Conservation (phyloP, 2,888 invertebrate genomes). For the Temnothorax rugatulus region DNA sequence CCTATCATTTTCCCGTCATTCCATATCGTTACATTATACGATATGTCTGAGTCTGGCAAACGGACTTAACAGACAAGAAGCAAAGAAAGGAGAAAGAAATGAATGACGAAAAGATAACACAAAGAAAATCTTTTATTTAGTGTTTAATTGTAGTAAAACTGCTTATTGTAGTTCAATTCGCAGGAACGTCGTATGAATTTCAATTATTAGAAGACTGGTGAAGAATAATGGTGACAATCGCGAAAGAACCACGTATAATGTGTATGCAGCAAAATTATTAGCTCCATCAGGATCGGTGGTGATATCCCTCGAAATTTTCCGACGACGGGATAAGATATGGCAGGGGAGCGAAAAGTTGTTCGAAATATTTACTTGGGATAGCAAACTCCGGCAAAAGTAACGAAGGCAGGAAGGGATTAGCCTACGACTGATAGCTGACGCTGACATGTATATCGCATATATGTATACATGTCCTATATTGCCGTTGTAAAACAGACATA, state of each 20-base stretch:
- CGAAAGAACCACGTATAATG: not conserved
- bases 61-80: not conserved
- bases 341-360: not conserved
- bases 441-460: not conserved
- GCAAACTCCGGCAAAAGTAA: constrained; percentile 32
- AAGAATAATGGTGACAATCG: not conserved
- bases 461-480: not conserved
- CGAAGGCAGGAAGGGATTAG: constrained; percentile 19
- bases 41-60: not conserved
- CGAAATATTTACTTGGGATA: constrained; percentile 37
- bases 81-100: not conserved
- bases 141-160: constrained; percentile 10
- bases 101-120: not conserved
- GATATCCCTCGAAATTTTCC: not conserved
- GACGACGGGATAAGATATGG: constrained; percentile 1
- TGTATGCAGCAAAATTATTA: not conserved
- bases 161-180: constrained; percentile 6
- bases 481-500: not conserved
- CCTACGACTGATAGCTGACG: constrained; percentile 14
- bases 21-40: constrained; percentile 36
- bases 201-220: not conserved
- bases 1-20: constrained; percentile 51
- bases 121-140: constrained; percentile 32
- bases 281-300: not conserved
- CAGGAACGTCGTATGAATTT: constrained; percentile 7